These are phyloP conservation scores for Vidua macroura DNA, from an alignment of 2,113 vertebrate species.

Conservation along the genomic window DNA sequence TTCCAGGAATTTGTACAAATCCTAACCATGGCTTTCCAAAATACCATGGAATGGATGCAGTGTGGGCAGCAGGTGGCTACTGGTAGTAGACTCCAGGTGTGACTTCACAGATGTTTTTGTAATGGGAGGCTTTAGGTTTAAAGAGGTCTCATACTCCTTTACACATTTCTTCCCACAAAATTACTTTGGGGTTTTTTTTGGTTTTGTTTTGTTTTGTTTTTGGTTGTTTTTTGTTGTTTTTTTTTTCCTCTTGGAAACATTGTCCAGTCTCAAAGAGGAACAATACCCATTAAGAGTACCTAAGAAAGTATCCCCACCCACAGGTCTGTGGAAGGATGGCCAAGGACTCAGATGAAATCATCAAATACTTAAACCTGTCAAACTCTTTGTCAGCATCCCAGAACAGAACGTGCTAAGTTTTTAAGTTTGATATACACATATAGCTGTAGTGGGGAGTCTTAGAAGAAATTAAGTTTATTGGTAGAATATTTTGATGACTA, in stretches of 20 bases:
- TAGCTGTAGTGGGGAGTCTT: background rate
- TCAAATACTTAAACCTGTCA: background rate
- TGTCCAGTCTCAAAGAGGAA: background rate
- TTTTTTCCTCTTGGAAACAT: background rate
- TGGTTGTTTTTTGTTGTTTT: accelerated
- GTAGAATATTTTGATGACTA: background rate
- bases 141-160: background rate
- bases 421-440: background rate
- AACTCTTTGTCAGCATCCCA: background rate
- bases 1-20: background rate
- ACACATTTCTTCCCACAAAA: background rate
- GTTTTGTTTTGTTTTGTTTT: accelerated
- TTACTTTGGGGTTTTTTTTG: accelerated
- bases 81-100: background rate
- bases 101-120: background rate
- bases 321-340: background rate
- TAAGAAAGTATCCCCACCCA: background rate
- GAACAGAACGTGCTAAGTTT: background rate
- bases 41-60: background rate
- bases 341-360: background rate
- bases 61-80: background rate
- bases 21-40: background rate
- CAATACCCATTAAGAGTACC: background rate
- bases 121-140: background rate
- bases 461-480: background rate